Percentiles rank a stretch among this genome's conserved stretches.
These are phyloP conservation scores for Zaprionus lineosus DNA, from an alignment of 2,888 invertebrate genomes.

Conservation along the genomic window DNA sequence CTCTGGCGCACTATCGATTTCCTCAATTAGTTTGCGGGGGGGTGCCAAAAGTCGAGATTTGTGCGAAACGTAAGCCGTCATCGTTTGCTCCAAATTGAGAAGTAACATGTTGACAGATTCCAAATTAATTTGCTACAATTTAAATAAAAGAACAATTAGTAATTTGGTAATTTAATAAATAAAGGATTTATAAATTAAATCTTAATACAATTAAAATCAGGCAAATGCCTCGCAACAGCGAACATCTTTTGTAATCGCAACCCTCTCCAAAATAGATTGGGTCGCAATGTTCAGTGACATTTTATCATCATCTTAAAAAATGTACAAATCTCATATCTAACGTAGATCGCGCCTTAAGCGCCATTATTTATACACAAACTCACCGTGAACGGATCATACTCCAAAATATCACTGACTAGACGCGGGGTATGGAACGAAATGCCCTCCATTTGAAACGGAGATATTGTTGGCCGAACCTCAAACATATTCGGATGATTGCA, in stretches of 20 bases:
- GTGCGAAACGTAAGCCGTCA: slow-evolving; percentile 93
- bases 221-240: slow-evolving; percentile 83
- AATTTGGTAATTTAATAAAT: neutral
- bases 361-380: slow-evolving; percentile 46
- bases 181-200: neutral
- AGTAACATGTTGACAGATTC: slow-evolving; percentile 86
- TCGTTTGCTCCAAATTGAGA: slow-evolving; percentile 86
- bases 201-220: slow-evolving; percentile 69
- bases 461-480: slow-evolving; percentile 96
- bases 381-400: slow-evolving; percentile 90
- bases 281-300: slow-evolving; percentile 80
- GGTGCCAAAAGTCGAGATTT: slow-evolving; percentile 90
- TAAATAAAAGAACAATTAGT: neutral
- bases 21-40: slow-evolving; percentile 87
- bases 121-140: slow-evolving; percentile 86
- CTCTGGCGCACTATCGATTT: slow-evolving; percentile 86
- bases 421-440: slow-evolving; percentile 89
- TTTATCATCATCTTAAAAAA: slow-evolving; percentile 79
- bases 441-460: slow-evolving; percentile 95
- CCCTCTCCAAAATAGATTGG: slow-evolving; percentile 81
- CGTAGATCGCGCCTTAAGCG: too few species aligned
- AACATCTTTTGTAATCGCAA: slow-evolving; percentile 77
- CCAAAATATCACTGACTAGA: slow-evolving; percentile 87
- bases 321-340: neutral
- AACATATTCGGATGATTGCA: slow-evolving; percentile 99